Base-by-base conservation (phyloP, 30 jellyfish, hydroid and myxozoan species). In the Calvadosia cruxmelitensis region DNA sequence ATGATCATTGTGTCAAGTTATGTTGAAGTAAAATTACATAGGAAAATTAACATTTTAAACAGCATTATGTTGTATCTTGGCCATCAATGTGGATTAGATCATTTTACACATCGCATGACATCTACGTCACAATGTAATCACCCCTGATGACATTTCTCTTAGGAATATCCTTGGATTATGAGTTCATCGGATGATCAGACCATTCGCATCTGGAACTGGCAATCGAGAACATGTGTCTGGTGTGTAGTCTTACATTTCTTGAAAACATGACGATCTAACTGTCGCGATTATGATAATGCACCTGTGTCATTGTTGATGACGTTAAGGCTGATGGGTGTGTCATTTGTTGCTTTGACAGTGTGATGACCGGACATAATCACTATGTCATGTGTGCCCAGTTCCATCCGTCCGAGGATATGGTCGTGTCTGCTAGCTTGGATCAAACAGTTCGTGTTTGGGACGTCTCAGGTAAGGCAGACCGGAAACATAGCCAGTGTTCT, bases 301-400 rank as follows among this genome's bases (percentile, higher is more conserved):
- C n/a, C n/a, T n/a, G n/a, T n/a, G n/a, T n/a, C n/a, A n/a, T n/a
- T n/a, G n/a, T n/a, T n/a, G n/a, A n/a, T n/a, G n/a, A n/a, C n/a
- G n/a, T n/a, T n/a, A n/a, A n/a, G n/a, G n/a, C n/a, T n/a, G n/a
- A 49, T 49, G 28, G 73, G 27, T 34, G 20, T 75, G 29, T 53
- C 27, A 2, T 50, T 70, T 30, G 31, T 27, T 73, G 3, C 2
- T 3, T 63, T 67, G 16, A 24, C 78, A 86, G 95, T 64, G 94
- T 84, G 0, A 53, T 89, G 80, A 81, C 98, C 32, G 98, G 98
- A 29, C 98, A 89, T 62, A 89, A 82, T 69, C 98, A 89, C 49
- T 89, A 89, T 73, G 98, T 89, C 49, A 89, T 89, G 98, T 89
- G 98, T 64, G 98, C 98, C 29, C 95, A 89, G 53, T 89, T 89